These are phyloP conservation scores for Margarornis squamiger DNA, from an alignment of 2,797 vertebrate genomes.

Conservation along the genomic window DNA sequence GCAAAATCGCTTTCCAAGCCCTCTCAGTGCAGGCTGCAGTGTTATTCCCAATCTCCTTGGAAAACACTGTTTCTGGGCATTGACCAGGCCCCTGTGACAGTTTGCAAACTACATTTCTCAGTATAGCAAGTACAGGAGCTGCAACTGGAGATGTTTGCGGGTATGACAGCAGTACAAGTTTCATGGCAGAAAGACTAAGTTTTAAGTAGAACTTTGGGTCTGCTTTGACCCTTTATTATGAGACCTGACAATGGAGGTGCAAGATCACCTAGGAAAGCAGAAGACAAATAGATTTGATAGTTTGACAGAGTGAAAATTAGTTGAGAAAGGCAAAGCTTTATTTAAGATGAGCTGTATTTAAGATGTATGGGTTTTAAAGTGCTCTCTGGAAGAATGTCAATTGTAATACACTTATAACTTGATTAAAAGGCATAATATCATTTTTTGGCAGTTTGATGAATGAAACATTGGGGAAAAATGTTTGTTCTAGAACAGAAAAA, in stretches of 20 bases:
- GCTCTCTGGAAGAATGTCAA: not conserved
- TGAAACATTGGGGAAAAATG: not conserved
- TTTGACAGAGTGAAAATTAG: not conserved
- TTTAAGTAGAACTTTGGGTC: not conserved
- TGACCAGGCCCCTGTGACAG: not conserved
- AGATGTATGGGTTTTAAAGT: not conserved
- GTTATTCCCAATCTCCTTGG: not conserved
- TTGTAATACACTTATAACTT: not conserved
- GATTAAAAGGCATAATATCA: not conserved
- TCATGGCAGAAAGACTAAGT: not conserved
- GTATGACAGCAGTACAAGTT: not conserved
- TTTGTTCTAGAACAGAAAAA: not conserved
- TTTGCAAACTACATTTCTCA: not conserved
- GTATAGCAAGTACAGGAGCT: not conserved
- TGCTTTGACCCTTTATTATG: not conserved
- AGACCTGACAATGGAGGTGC: not conserved
- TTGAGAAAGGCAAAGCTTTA: not conserved
- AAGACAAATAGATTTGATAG: not conserved
- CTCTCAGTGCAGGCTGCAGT: not conserved
- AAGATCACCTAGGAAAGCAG: not conserved
- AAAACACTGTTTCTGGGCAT: not conserved
- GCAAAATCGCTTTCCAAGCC: not conserved
- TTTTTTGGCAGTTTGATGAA: not conserved
- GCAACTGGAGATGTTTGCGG: not conserved
- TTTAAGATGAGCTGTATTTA: not conserved